These are phyloP conservation scores for Lasioglossum zephyrum DNA, from an alignment of 2,888 invertebrate species.

Conservation along the genomic window DNA sequence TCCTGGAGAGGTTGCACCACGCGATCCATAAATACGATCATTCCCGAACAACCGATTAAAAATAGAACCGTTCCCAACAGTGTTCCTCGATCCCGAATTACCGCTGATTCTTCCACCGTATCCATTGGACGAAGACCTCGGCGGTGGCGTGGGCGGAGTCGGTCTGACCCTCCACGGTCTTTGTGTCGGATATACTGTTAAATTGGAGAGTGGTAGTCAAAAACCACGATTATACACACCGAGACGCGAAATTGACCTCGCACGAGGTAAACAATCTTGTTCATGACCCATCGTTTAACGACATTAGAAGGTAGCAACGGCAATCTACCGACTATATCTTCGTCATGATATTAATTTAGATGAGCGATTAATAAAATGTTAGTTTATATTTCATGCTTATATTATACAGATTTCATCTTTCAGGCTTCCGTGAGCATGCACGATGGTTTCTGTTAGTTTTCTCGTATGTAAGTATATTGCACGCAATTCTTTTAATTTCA, in stretches of 20 bases:
- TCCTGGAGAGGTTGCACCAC: constrained; percentile 55
- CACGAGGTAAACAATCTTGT: background rate
- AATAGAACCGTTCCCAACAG: constrained; percentile 73
- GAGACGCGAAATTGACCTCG: background rate
- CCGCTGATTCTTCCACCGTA: constrained; percentile 68
- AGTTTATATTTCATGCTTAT: constrained; percentile 26
- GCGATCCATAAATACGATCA: constrained; percentile 37
- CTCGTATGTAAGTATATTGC: background rate
- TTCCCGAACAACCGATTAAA: constrained; percentile 75
- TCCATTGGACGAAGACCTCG: constrained; percentile 73
- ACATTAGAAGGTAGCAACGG: background rate
- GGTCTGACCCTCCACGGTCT: constrained; percentile 55
- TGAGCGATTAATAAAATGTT: constrained; percentile 21
- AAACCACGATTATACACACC: constrained; percentile 7
- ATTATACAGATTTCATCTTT: background rate
- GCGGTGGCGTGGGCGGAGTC: constrained; percentile 75
- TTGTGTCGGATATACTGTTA: constrained; percentile 59
- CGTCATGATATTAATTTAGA: background rate
- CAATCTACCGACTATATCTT: background rate
- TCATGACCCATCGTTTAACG: background rate
- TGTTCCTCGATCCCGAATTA: constrained; percentile 73
- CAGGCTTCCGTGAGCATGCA: constrained; percentile 31
- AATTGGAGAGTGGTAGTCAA: constrained; percentile 61
- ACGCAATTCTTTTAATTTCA: constrained; percentile 2
- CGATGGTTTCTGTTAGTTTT: constrained; percentile 16